A percentile compares a stretch with the other conserved stretches of the same genome.
Conservation (phyloP, 2,113 vertebrate genomes). For the Barbus barbus region DNA sequence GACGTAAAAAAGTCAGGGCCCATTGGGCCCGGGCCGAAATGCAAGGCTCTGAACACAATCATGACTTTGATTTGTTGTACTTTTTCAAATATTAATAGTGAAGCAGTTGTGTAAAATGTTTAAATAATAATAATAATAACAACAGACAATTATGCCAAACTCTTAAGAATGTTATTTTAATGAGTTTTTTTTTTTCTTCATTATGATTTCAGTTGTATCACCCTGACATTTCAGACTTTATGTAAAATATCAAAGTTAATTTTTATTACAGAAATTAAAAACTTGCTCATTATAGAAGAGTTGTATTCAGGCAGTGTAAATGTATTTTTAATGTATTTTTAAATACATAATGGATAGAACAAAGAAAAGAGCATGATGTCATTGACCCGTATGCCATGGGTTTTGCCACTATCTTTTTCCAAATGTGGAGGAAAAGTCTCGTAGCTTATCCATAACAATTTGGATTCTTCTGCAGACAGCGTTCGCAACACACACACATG, state of each 20-base stretch:
- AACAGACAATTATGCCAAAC: not conserved
- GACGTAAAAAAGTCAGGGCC: too few species aligned
- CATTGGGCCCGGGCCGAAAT: too few species aligned
- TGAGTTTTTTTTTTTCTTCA: not conserved
- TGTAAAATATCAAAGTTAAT: not conserved
- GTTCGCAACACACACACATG: constrained; percentile 16
- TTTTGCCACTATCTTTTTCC: not conserved
- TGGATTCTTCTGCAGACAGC: not conserved
- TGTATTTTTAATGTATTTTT: not conserved
- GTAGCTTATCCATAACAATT: not conserved
- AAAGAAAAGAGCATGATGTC: not conserved
- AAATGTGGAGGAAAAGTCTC: not conserved
- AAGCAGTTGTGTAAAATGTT: too few species aligned
- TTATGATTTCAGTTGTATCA: not conserved
- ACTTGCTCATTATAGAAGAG: not conserved
- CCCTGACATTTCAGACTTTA: not conserved
- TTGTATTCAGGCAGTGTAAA: not conserved
- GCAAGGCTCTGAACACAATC: too few species aligned
- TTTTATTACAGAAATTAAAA: not conserved
- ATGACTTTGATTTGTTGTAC: not conserved
- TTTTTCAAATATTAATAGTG: not conserved
- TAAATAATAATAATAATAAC: too few species aligned
- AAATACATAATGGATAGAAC: not conserved
- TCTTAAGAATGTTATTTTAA: not conserved
- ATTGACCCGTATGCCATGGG: not conserved